Evolutionary conservation across 64 coral and sea anemone species (phyloP).

Genomic region (Platygyra sinensis): DNA sequence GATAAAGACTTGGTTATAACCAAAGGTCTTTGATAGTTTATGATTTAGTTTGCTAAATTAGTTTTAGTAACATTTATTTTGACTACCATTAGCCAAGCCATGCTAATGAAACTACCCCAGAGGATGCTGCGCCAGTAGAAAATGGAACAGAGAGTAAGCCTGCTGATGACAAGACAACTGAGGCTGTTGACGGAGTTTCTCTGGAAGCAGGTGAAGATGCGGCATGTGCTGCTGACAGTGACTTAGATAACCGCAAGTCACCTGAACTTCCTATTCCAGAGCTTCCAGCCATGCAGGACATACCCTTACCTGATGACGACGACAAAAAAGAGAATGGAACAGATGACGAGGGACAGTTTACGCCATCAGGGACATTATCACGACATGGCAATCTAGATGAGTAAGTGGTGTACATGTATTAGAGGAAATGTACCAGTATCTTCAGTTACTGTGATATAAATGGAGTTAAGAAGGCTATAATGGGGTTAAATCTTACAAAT

Average conservation of each 20-base stretch:
- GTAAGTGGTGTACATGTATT: not conserved
- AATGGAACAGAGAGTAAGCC: conserved; percentile 22
- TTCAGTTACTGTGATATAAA: too few species aligned
- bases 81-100: not conserved
- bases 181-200: not conserved
- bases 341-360: conserved; percentile 42
- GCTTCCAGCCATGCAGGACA: not conserved
- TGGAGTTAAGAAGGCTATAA: too few species aligned
- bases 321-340: not conserved
- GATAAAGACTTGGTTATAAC: too few species aligned
- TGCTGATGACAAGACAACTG: not conserved
- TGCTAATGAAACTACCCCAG: not conserved
- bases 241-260: not conserved
- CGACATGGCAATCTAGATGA: conserved; percentile 32
- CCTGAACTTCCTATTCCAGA: conserved; percentile 16
- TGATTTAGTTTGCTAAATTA: too few species aligned
- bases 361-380: conserved; percentile 64
- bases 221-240: not conserved
- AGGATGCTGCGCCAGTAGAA: not conserved
- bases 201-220: not conserved
- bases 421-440: too few species aligned
- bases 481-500: too few species aligned
- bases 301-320: not conserved
- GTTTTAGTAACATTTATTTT: not conserved
- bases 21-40: too few species aligned